Evolutionary conservation across 2,113 vertebrate species (phyloP).

Genomic region (Ancistrus triradiatus): DNA sequence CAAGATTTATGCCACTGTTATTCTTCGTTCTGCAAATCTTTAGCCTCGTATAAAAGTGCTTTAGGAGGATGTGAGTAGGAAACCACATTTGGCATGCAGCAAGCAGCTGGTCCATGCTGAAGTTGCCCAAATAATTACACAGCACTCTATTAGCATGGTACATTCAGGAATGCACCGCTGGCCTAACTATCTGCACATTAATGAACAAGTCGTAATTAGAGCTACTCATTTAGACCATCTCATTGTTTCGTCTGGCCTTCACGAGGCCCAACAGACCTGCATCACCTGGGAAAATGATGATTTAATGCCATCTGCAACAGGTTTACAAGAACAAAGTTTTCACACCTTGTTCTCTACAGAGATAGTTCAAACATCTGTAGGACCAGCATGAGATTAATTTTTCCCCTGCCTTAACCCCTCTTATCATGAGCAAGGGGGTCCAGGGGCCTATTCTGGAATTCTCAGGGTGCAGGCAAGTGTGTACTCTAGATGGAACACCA

Average conservation of each 20-base stretch:
- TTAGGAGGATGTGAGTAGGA: conserved; percentile 10
- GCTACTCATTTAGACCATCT: conserved; percentile 17
- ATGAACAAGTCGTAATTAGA: conserved; percentile 17
- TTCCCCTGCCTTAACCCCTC: no score
- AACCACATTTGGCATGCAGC: conserved; percentile 36
- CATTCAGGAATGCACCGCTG: conserved; percentile 22
- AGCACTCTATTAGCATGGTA: conserved; percentile 1
- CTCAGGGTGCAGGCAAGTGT: no score
- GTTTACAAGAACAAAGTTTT: not conserved
- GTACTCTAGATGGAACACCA: no score
- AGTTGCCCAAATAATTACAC: conserved; percentile 37
- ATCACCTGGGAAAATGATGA: not conserved
- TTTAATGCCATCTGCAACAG: not conserved
- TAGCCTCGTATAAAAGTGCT: conserved; percentile 30
- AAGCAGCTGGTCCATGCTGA: conserved; percentile 27
- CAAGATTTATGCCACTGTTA: conserved; percentile 30
- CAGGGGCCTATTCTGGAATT: no score
- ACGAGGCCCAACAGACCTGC: not conserved
- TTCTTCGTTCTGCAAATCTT: conserved; percentile 30
- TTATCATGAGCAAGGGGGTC: no score
- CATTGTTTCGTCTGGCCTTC: not conserved
- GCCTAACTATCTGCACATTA: conserved; percentile 35
- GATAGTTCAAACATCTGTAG: not conserved
- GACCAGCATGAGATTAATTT: not conserved
- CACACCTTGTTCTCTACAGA: no score